These are phyloP conservation scores for Cephus cinctus DNA, from an alignment of 1,140 invertebrate genomes.

Conservation along the genomic window DNA sequence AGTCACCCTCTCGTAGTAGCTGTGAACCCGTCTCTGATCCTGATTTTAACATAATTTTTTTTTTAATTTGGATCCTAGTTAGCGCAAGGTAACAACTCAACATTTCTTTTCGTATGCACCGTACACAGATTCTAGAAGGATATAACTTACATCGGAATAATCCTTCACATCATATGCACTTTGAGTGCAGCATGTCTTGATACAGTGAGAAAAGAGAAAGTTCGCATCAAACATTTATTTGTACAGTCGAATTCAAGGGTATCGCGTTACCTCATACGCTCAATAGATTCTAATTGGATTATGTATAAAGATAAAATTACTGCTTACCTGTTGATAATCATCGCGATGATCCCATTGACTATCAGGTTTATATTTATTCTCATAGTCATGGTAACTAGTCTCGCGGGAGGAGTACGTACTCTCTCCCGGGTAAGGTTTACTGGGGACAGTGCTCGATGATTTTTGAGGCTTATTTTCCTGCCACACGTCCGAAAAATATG, in stretches of 20 bases:
- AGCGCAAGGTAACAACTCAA: too few species aligned
- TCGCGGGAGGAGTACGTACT: slow-evolving; percentile 36
- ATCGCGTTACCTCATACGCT: too few species aligned
- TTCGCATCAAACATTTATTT: background rate
- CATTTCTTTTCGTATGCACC: background rate
- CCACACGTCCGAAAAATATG: slow-evolving; percentile 54
- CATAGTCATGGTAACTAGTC: slow-evolving; percentile 35
- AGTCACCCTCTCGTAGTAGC: slow-evolving; percentile 46
- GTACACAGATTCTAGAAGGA: background rate
- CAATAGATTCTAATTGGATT: slow-evolving; percentile 5
- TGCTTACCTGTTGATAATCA: slow-evolving; percentile 40
- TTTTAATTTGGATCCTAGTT: too few species aligned
- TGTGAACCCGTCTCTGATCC: slow-evolving; percentile 35
- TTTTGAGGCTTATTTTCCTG: slow-evolving; percentile 49
- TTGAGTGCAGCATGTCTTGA: slow-evolving; percentile 7
- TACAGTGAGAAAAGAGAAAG: background rate
- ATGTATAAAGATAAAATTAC: slow-evolving; percentile 1
- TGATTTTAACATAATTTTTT: slow-evolving; percentile 20
- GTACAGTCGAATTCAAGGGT: background rate
- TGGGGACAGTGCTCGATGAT: slow-evolving; percentile 17
- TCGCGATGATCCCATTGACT: slow-evolving; percentile 40
- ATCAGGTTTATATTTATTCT: slow-evolving; percentile 46
- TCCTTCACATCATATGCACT: background rate
- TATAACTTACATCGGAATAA: slow-evolving; percentile 5
- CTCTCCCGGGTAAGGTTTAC: slow-evolving; percentile 36